phyloP scores from a whole-genome alignment of 1,140 invertebrate genomes.

The Brachionus paranguensis region DNA sequence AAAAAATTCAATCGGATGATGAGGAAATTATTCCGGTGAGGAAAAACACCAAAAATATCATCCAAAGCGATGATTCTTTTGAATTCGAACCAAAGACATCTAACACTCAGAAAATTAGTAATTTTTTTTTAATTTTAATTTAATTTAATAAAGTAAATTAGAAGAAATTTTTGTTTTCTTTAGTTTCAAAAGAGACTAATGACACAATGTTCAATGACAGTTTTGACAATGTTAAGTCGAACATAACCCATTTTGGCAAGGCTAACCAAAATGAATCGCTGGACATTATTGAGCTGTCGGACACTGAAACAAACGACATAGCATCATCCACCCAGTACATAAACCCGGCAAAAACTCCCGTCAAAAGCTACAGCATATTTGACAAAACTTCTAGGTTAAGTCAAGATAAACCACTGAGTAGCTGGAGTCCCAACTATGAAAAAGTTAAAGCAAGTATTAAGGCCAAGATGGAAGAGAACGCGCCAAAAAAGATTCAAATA shows the following conservation, averaged over 20 bases:
- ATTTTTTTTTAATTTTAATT: not conserved
- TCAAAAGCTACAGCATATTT: not conserved
- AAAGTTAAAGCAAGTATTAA: constrained; percentile 22
- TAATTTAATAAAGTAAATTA: no score
- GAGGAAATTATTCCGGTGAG: not conserved
- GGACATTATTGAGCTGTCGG: not conserved
- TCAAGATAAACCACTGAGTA: not conserved
- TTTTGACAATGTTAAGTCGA: not conserved
- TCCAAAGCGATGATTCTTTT: not conserved
- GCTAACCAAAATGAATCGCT: not conserved
- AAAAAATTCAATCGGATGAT: not conserved
- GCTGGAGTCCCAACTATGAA: constrained; percentile 37
- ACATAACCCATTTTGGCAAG: constrained; percentile 25
- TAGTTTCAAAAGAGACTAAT: not conserved
- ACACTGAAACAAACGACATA: not conserved
- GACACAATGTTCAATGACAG: constrained; percentile 4
- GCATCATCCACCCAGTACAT: constrained; percentile 21
- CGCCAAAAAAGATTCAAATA: not conserved
- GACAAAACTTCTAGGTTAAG: not conserved
- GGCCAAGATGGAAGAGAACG: not conserved
- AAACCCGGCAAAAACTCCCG: not conserved
- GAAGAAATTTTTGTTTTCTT: not conserved
- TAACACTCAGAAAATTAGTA: not conserved
- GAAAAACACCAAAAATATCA: not conserved
- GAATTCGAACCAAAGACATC: not conserved